A percentile compares a stretch with the other conserved stretches of the same genome.
phyloP scores from a whole-genome alignment of 2,113 vertebrate species.

The Ailurus styani region DNA sequence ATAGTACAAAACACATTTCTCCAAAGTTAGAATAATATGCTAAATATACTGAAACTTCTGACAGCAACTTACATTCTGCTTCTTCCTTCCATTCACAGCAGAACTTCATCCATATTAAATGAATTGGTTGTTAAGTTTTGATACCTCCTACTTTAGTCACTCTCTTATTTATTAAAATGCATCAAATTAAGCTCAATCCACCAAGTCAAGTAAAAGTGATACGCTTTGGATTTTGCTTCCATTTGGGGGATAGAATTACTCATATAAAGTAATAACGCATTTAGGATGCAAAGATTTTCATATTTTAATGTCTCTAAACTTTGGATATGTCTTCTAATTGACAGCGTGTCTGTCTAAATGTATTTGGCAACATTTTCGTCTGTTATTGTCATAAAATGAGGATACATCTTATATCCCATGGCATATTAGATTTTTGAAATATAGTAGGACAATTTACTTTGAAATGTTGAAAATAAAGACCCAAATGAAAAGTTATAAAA shows the following conservation, averaged over 20 bases:
- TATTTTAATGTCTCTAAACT: slow-evolving; percentile 18
- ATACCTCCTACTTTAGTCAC: not conserved
- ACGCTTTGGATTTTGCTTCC: not conserved
- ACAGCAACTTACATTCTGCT: not conserved
- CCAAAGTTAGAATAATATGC: slow-evolving; percentile 25
- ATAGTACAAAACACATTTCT: slow-evolving; percentile 36
- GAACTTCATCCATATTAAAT: slow-evolving; percentile 2
- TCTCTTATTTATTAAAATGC: slow-evolving; percentile 37
- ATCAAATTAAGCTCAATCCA: slow-evolving; percentile 16
- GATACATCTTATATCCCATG: not conserved
- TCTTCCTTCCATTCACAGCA: slow-evolving; percentile 11
- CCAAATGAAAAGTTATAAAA: not conserved
- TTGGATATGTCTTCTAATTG: not conserved
- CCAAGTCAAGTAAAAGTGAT: not conserved
- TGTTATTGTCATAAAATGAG: slow-evolving; percentile 25
- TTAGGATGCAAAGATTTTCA: not conserved
- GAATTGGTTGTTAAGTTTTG: not conserved
- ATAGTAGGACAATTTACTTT: not conserved
- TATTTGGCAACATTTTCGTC: not conserved
- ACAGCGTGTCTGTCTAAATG: not conserved
- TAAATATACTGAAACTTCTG: slow-evolving; percentile 30
- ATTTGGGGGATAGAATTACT: not conserved
- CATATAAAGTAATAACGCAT: not conserved
- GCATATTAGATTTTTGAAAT: not conserved
- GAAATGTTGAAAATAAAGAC: not conserved